phyloP scores from a whole-genome alignment of 1,140 invertebrate genomes.

The Adelges cooleyi region DNA sequence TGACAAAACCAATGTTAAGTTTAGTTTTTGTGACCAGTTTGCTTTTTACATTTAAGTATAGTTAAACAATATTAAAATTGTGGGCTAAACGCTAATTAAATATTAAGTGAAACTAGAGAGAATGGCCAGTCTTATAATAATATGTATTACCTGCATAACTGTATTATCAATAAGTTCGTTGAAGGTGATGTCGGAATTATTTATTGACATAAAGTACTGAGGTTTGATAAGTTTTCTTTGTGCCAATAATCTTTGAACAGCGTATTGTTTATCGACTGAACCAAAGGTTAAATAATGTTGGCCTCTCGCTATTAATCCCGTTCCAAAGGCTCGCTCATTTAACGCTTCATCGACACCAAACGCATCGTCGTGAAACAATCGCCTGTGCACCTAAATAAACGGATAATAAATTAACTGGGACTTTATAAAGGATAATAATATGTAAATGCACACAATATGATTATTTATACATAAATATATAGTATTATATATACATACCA shows the following conservation, averaged over 20 bases:
- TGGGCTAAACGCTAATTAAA: no score
- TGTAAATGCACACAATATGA: no score
- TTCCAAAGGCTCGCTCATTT: conserved; percentile 43
- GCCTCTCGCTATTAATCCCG: conserved; percentile 34
- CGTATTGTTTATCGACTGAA: neutral
- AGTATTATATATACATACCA: conserved; percentile 37
- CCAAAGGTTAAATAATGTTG: conserved; percentile 29
- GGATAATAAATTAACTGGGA: neutral
- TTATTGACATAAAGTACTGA: neutral
- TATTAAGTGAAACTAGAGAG: no score
- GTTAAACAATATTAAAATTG: no score
- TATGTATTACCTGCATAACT: neutral
- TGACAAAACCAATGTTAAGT: no score
- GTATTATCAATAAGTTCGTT: neutral
- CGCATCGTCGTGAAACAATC: conserved; percentile 45
- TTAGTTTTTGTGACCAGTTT: no score
- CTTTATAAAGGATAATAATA: no score
- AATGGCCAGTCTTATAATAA: no score
- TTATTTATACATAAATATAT: no score
- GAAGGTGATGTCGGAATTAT: neutral
- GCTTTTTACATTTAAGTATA: no score
- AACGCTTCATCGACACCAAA: conserved; percentile 50
- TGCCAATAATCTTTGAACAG: neutral
- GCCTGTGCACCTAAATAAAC: conserved; percentile 34
- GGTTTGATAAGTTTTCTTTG: conserved; percentile 13